Evolutionary conservation across 2,888 invertebrate species (phyloP).

Genomic region (Drosophila ustulata): DNA sequence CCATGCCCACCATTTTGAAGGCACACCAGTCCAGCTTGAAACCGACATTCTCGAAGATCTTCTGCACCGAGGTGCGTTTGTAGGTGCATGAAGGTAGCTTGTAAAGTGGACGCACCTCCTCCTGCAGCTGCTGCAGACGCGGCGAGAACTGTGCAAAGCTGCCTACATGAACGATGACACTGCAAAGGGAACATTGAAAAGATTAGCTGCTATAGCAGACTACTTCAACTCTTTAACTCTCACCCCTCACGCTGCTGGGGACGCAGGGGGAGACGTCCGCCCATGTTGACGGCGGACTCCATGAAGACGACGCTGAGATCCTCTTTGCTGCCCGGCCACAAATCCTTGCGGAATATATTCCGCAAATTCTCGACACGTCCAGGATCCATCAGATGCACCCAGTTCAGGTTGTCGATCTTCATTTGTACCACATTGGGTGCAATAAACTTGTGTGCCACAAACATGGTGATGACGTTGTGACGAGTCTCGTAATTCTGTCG

Average conservation of each 20-base stretch:
- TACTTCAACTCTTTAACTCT: constrained; percentile 14
- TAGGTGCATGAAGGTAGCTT: constrained; percentile 93
- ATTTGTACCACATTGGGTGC: constrained; percentile 92
- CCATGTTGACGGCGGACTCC: constrained; percentile 93
- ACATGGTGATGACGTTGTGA: constrained; percentile 87
- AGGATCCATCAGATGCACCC: constrained; percentile 93
- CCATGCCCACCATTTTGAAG: constrained; percentile 90
- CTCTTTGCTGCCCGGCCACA: constrained; percentile 91
- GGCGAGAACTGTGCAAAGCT: constrained; percentile 90
- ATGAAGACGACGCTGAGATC: constrained; percentile 93
- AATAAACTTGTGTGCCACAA: constrained; percentile 89
- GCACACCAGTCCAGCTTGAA: constrained; percentile 95
- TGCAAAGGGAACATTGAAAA: constrained; percentile 39
- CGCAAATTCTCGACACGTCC: constrained; percentile 90
- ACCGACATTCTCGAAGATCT: constrained; percentile 91
- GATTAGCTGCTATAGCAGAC: background rate
- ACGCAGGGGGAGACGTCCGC: constrained; percentile 92
- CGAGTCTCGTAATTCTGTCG: constrained; percentile 92
- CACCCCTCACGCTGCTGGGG: constrained; percentile 95
- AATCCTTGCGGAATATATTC: constrained; percentile 90
- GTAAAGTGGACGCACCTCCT: constrained; percentile 93
- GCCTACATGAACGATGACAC: constrained; percentile 93
- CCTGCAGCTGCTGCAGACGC: constrained; percentile 86
- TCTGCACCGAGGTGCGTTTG: constrained; percentile 94
- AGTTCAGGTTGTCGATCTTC: constrained; percentile 95